These are phyloP conservation scores for Tinamus major DNA, from an alignment of 2,797 vertebrate genomes.

Conservation along the genomic window DNA sequence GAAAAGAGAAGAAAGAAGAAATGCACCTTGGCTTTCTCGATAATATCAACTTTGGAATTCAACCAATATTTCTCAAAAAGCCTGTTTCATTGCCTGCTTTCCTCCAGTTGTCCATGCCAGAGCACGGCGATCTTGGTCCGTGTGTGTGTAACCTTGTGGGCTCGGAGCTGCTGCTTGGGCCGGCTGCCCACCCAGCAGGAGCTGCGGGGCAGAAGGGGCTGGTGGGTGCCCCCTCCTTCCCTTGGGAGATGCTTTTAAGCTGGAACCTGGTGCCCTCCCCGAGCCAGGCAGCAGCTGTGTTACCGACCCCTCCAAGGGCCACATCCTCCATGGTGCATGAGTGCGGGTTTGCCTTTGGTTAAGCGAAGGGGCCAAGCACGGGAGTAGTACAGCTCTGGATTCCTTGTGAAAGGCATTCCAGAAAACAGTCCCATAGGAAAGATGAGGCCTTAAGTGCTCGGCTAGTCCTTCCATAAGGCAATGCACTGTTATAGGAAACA, in stretches of 20 bases:
- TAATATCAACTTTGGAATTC: background rate
- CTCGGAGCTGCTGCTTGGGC: accelerated
- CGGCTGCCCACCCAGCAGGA: background rate
- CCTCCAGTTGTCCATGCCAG: background rate
- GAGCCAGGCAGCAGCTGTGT: too few relatives aligned
- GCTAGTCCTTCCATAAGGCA: background rate
- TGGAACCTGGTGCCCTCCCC: background rate
- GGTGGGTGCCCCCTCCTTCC: background rate
- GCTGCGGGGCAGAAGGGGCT: background rate
- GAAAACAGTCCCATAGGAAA: background rate
- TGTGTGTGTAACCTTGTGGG: too few relatives aligned
- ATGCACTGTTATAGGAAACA: accelerated
- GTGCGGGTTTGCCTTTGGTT: accelerated
- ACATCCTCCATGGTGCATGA: accelerated
- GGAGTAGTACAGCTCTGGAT: background rate
- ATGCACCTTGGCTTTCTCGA: background rate
- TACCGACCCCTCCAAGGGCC: background rate
- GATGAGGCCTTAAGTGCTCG: background rate
- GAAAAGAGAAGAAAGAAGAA: background rate
- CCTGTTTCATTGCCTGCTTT: background rate
- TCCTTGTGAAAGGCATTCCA: background rate
- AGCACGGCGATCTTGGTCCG: background rate
- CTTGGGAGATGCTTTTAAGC: background rate
- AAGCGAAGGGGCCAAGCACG: accelerated
- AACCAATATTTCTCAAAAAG: background rate